Percentiles rank a stretch among this genome's conserved stretches.
These are phyloP conservation scores for Camptogramma bilineatum DNA, from an alignment of 2,888 invertebrate genomes.

Conservation along the genomic window DNA sequence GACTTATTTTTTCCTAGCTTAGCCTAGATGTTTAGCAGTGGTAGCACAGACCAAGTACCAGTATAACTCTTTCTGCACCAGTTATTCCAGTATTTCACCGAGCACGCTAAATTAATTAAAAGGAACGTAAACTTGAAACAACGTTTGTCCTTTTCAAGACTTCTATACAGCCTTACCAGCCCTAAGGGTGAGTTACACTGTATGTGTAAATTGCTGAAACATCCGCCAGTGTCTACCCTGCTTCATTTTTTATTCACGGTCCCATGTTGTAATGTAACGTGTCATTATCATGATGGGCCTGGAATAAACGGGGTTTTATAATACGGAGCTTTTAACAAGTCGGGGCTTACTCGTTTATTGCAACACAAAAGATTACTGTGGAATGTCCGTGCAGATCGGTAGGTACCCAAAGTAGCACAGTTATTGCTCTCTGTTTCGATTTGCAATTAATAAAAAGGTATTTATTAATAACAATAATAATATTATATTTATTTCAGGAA, in stretches of 20 bases:
- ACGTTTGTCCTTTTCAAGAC: not conserved
- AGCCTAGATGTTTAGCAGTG: no score
- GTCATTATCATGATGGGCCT: constrained; percentile 21
- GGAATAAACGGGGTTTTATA: constrained; percentile 17
- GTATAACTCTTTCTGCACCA: not conserved
- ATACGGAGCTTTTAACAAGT: constrained; percentile 11
- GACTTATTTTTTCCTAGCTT: no score
- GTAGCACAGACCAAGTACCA: not conserved
- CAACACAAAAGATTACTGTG: constrained; percentile 7
- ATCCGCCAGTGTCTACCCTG: constrained; percentile 35
- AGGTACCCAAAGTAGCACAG: not conserved
- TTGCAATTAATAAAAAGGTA: no score
- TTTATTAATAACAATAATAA: no score
- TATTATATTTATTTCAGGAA: no score
- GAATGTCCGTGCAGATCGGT: not conserved
- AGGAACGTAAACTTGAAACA: not conserved
- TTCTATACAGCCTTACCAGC: not conserved
- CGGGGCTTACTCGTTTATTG: constrained; percentile 3
- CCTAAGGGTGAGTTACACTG: constrained; percentile 13
- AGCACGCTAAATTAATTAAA: not conserved
- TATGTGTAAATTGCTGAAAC: constrained; percentile 37
- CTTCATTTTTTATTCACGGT: constrained; percentile 44
- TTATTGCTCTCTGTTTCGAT: not conserved
- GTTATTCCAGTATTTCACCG: not conserved
- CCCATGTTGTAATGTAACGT: constrained; percentile 21